Base-by-base conservation (phyloP, 2,888 invertebrate species). In the Netelia virgata region DNA sequence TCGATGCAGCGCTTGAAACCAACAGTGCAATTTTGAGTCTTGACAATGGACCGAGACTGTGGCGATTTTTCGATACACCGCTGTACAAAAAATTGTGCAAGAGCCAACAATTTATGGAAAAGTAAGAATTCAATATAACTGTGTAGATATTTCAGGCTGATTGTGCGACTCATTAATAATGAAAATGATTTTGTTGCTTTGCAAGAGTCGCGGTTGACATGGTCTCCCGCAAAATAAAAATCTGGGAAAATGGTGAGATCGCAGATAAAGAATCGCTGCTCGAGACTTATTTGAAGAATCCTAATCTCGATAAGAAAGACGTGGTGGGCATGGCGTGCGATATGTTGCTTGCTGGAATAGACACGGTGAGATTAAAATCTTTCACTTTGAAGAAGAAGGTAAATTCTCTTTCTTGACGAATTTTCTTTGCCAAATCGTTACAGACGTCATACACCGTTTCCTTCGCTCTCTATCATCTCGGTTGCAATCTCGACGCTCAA, bases 321-420 rank as follows among this genome's bases (percentile, higher is more conserved):
- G 95, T 98, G n/a, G 94, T 96, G 64, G 97, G 97, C 77, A 96
- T 97, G 95, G 96, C 97, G 82, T 96, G 97, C 55, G 98, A 98
- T 93, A 96, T 98, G 91, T 93, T 98, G 28, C 95, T 98, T 91
- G 98, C 97, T 73, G 97, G 98, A 79, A 96, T 98, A 79, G 98
- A 98, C 91, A 98, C 98, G 84, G 97, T 97, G 94, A 94, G 94
- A 64, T 55, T 64, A 36, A 28, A 1, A 69, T 6, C 1, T 69
- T 28, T 69, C 14, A 14, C 18, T 28, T 10, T 18, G n/a, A 68
- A 63, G 20, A 70, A 36, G 55, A 53, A 55, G 36, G 10, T 69
- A 61, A 57, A 41, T 50, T n/a, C 69, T 59, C 0, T 47, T 36
- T 10, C 11, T 69, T 6, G 36, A 36, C 36, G 6, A 36, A 36